phyloP scores from a whole-genome alignment of 2,888 invertebrate genomes.

The Apodemia mormo region DNA sequence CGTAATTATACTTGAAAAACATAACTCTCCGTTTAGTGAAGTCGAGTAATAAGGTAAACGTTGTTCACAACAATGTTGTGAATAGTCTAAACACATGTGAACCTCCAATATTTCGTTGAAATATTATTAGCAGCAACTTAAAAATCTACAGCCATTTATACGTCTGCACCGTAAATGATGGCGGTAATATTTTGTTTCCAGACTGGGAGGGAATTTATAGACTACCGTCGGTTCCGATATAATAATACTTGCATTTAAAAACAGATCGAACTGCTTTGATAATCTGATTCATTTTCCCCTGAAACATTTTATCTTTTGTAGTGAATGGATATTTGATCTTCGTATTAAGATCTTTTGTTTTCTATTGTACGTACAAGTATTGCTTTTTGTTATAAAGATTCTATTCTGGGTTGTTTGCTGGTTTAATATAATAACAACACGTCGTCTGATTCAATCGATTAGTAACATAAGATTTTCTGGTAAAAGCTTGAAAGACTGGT shows the following conservation, averaged over 20 bases:
- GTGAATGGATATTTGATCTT: conserved; percentile 15
- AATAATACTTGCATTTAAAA: neutral
- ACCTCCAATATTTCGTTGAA: neutral
- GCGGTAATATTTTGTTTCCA: conserved; percentile 15
- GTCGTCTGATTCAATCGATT: neutral
- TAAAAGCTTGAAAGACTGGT: too few relatives aligned
- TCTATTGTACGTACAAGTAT: conserved; percentile 4
- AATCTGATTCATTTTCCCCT: conserved; percentile 2
- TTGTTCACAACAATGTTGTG: neutral
- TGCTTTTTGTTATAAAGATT: conserved; percentile 14
- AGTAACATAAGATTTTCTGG: neutral
- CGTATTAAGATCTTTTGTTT: conserved; percentile 15
- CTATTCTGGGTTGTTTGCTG: conserved; percentile 8
- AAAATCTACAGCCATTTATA: conserved; percentile 13
- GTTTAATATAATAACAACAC: conserved; percentile 7
- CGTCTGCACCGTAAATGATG: conserved; percentile 12
- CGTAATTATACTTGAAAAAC: too few relatives aligned
- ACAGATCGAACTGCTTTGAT: neutral
- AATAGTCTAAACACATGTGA: conserved; percentile 7
- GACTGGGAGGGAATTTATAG: conserved; percentile 15
- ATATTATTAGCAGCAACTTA: conserved; percentile 9
- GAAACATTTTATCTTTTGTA: conserved; percentile 1
- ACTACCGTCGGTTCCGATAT: conserved; percentile 4
- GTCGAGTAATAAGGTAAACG: too few relatives aligned
- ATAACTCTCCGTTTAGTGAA: too few relatives aligned